Conservation (phyloP, 2,797 vertebrate species). For the Peromyscus aztecus region DNA sequence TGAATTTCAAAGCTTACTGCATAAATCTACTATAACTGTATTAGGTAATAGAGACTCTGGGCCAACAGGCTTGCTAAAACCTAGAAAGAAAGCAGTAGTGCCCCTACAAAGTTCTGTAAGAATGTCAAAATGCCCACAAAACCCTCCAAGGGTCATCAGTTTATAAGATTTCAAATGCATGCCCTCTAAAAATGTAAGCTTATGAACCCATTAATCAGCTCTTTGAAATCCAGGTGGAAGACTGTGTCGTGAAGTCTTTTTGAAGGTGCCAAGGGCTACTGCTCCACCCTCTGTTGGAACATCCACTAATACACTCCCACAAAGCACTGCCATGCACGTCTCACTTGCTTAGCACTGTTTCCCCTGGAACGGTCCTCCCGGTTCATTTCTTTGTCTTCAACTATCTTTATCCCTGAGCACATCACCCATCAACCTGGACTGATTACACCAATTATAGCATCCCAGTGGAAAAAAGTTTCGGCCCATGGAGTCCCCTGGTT, state of each 20-base stretch:
- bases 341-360: neutral
- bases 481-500: neutral
- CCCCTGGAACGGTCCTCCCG: neutral
- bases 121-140: neutral
- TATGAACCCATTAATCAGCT: constrained; percentile 14
- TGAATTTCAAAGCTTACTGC: neutral
- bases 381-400: neutral
- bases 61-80: neutral
- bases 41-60: neutral
- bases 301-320: neutral
- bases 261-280: neutral
- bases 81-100: constrained; percentile 16
- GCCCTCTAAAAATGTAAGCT: constrained; percentile 2
- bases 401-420: neutral
- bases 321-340: neutral
- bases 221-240: constrained; percentile 43
- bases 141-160: neutral
- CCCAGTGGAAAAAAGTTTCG: neutral
- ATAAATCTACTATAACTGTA: neutral
- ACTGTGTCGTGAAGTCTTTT: neutral
- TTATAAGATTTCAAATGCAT: constrained; percentile 1
- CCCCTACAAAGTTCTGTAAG: neutral
- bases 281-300: neutral
- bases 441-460: neutral
- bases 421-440: constrained; percentile 3